Conservation (phyloP, 2,113 vertebrate genomes). For the Sakesphorus luctuosus region DNA sequence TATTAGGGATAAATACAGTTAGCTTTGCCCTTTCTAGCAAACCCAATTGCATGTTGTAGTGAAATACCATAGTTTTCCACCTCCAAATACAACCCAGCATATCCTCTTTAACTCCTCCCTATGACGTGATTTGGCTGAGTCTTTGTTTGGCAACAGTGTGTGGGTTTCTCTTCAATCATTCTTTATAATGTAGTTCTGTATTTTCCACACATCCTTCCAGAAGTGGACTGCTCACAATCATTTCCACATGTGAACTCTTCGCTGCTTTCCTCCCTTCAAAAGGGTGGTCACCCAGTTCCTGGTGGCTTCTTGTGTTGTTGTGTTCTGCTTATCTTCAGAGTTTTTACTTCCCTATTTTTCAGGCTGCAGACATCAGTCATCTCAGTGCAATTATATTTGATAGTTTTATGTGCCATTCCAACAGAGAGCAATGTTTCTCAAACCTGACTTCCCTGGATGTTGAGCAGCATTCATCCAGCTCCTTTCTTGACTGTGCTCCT, state of each 20-base stretch:
- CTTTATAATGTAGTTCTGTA: not conserved
- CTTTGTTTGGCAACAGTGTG: not conserved
- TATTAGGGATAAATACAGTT: not conserved
- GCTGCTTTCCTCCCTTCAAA: not conserved
- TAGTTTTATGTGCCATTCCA: not conserved
- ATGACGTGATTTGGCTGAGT: not conserved
- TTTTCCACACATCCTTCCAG: constrained; percentile 53
- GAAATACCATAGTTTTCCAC: not conserved
- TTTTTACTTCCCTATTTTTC: not conserved
- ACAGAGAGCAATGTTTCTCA: not conserved
- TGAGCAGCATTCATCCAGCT: not conserved
- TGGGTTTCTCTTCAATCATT: not conserved
- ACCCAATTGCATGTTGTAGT: not conserved
- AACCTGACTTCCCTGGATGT: not conserved
- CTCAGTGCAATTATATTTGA: not conserved
- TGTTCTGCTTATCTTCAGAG: not conserved
- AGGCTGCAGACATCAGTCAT: not conserved
- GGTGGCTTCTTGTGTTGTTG: not conserved
- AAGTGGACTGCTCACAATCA: not conserved
- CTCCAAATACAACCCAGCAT: not conserved
- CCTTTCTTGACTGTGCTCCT: not conserved
- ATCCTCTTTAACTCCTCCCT: constrained; percentile 13
- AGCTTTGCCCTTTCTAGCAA: not conserved
- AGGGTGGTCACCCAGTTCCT: not conserved
- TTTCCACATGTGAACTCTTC: not conserved